These are phyloP conservation scores for Myiozetetes cayanensis DNA, from an alignment of 2,113 vertebrate genomes.

Conservation along the genomic window DNA sequence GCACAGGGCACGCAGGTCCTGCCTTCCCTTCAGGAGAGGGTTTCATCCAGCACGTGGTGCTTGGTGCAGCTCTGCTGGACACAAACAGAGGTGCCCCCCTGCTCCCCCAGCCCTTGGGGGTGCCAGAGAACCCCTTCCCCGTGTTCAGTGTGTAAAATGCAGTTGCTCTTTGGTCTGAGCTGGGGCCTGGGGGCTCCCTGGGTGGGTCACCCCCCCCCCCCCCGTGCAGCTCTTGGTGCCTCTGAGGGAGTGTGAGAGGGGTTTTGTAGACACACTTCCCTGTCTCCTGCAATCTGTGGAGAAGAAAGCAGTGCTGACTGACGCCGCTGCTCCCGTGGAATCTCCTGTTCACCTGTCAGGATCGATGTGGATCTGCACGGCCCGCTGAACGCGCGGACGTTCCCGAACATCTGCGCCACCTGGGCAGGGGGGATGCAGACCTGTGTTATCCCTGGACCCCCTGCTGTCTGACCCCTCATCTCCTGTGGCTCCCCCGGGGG, in stretches of 20 bases:
- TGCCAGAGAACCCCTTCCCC: neutral
- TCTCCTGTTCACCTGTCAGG: neutral
- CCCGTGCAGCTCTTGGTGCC: neutral
- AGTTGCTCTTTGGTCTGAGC: neutral
- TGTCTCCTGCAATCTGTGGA: neutral
- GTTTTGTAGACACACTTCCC: neutral
- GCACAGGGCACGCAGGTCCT: neutral
- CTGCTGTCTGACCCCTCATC: neutral
- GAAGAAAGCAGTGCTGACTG: neutral
- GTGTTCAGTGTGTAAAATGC: rapidly evolving
- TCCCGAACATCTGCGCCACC: neutral
- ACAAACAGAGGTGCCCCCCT: rapidly evolving
- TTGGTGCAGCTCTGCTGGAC: neutral
- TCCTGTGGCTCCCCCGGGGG: neutral
- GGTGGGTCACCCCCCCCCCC: too few relatives aligned
- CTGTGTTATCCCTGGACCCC: neutral
- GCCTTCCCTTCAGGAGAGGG: neutral
- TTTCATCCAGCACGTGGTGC: neutral
- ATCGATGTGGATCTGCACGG: neutral
- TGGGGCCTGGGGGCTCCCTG: neutral
- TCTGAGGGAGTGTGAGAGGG: neutral
- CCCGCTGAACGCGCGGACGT: neutral
- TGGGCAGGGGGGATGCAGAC: neutral
- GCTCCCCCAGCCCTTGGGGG: neutral
- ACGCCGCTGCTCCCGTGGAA: neutral